These are phyloP conservation scores for Zosterops pallidus DNA, from an alignment of 2,113 vertebrate species.

Conservation along the genomic window DNA sequence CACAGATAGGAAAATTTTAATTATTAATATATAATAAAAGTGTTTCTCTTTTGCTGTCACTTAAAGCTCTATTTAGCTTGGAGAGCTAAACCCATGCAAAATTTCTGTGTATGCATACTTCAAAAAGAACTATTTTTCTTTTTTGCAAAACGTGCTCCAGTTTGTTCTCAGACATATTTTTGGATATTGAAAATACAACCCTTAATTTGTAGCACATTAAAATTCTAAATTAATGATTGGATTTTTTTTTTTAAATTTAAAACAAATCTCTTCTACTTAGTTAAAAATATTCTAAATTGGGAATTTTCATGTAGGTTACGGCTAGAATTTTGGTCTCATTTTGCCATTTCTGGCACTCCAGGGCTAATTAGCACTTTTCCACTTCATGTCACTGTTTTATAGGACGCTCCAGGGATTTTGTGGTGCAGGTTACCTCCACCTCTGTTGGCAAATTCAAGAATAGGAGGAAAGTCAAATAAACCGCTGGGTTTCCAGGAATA, in stretches of 20 bases:
- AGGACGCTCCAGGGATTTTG: background rate
- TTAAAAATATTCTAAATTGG: background rate
- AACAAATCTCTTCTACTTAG: background rate
- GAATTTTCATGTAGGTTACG: background rate
- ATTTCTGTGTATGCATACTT: background rate
- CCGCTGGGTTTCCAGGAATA: background rate
- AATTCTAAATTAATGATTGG: background rate
- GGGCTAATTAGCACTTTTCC: background rate
- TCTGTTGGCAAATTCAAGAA: background rate
- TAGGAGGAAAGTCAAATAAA: fast-evolving
- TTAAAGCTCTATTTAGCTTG: background rate
- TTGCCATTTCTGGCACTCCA: background rate
- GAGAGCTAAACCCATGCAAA: background rate
- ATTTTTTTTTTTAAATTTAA: background rate
- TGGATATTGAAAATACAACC: background rate
- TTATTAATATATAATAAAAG: background rate
- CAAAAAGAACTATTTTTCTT: background rate
- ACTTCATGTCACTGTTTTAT: background rate
- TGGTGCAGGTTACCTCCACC: background rate
- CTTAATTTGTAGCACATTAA: background rate
- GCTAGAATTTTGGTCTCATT: background rate
- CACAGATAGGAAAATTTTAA: background rate
- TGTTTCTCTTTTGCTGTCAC: background rate
- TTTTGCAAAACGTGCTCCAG: background rate
- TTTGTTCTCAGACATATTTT: background rate